phyloP scores from a whole-genome alignment of 2,113 vertebrate species.

The Anhinga anhinga region DNA sequence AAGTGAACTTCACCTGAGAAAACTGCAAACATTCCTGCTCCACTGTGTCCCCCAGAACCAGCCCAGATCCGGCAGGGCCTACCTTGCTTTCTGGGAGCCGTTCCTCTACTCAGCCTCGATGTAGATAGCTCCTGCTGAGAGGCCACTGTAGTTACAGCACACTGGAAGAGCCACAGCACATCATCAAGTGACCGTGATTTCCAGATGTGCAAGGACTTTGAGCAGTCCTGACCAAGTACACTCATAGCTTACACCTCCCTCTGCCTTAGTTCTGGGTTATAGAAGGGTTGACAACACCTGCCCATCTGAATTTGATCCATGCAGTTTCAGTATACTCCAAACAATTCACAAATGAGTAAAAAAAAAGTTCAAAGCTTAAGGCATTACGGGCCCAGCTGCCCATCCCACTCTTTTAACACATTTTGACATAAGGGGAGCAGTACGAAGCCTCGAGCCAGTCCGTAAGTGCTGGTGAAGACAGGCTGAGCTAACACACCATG shows the following conservation, averaged over 20 bases:
- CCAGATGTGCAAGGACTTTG: background rate
- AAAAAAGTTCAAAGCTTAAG: background rate
- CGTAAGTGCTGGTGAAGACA: background rate
- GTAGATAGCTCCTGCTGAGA: background rate
- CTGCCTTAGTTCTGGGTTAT: background rate
- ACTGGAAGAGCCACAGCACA: background rate
- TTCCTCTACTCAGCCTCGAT: background rate
- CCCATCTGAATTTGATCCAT: background rate
- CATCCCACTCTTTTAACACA: background rate
- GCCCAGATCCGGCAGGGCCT: accelerated
- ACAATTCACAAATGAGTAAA: background rate
- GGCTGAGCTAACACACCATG: background rate
- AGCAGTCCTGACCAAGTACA: background rate
- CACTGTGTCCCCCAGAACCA: background rate
- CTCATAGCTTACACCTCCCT: background rate
- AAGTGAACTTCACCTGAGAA: background rate
- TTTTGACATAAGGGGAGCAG: background rate
- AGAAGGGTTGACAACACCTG: accelerated
- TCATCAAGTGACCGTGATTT: accelerated
- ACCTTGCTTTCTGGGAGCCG: background rate
- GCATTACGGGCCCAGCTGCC: background rate
- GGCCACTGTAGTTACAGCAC: background rate
- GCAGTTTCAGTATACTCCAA: background rate
- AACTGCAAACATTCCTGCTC: background rate
- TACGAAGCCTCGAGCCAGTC: background rate